Percentiles rank a stretch among this genome's conserved stretches.
These are phyloP conservation scores for Lacanobia oleracea DNA, from an alignment of 2,888 invertebrate species.

Conservation along the genomic window DNA sequence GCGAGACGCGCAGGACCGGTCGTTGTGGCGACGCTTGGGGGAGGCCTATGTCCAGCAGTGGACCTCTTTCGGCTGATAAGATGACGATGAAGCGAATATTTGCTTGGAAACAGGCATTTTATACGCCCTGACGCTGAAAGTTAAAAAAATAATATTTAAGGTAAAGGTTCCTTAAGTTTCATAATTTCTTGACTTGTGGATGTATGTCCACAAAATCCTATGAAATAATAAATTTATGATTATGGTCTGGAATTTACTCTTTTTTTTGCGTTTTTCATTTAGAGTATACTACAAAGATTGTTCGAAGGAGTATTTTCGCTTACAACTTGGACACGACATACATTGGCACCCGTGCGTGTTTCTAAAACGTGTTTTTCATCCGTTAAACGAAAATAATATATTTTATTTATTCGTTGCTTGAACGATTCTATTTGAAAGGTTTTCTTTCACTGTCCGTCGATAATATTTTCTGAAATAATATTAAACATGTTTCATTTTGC, in stretches of 20 bases:
- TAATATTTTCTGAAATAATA: conserved; percentile 38
- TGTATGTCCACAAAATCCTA: no score
- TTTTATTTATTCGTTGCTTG: conserved; percentile 65
- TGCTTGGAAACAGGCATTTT: not conserved
- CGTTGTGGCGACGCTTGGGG: no score
- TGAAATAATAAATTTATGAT: no score
- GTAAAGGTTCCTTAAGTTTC: no score
- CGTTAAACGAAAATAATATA: conserved; percentile 68
- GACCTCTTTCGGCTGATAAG: no score
- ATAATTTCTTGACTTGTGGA: no score
- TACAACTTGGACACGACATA: conserved; percentile 41
- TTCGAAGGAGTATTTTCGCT: not conserved
- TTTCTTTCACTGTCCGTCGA: conserved; percentile 38
- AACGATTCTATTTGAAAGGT: conserved; percentile 58
- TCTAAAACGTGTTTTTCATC: conserved; percentile 71
- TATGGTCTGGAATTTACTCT: not conserved
- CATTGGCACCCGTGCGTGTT: conserved; percentile 64
- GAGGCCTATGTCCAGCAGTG: no score
- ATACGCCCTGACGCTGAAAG: not conserved
- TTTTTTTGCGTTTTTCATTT: not conserved
- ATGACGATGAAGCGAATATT: no score
- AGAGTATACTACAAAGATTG: not conserved
- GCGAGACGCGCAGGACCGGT: no score
- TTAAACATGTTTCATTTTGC: conserved; percentile 26
- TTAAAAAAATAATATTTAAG: no score